phyloP scores from a whole-genome alignment of 2,113 vertebrate genomes.

The Pantherophis guttatus region DNA sequence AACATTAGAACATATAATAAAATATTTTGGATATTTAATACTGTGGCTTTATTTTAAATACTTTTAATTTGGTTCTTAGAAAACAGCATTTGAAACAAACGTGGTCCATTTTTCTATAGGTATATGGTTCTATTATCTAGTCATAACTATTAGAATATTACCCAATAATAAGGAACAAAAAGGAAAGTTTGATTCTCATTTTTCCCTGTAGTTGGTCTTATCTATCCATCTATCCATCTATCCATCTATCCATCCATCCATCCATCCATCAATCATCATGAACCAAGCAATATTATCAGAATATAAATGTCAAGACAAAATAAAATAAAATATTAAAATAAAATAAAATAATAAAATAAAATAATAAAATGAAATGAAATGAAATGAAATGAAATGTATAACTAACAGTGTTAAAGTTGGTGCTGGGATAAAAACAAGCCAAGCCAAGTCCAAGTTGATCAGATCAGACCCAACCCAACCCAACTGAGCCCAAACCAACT shows the following conservation, averaged over 20 bases:
- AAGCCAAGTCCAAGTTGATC: neutral
- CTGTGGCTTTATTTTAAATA: neutral
- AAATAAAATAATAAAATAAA: neutral
- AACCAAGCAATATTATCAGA: neutral
- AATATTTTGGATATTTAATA: neutral
- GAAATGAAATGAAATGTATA: neutral
- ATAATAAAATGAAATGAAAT: neutral
- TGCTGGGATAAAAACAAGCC: neutral
- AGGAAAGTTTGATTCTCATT: neutral
- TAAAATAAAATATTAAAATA: neutral
- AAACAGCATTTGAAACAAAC: neutral
- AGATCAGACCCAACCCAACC: neutral
- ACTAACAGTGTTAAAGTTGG: neutral
- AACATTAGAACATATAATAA: neutral
- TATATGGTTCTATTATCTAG: neutral
- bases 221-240: fast-evolving
- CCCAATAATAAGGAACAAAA: neutral
- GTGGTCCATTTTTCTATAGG: neutral
- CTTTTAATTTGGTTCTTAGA: neutral
- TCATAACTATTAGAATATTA: neutral
- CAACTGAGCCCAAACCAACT: neutral
- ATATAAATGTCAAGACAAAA: neutral
- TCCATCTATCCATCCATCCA: fast-evolving
- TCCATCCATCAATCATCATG: neutral
- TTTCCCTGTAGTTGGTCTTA: neutral